Evolutionary conservation across 2,797 vertebrate species (phyloP), one percentile per base, ranked within the genome.

Genomic region (Garrulus glandarius): DNA sequence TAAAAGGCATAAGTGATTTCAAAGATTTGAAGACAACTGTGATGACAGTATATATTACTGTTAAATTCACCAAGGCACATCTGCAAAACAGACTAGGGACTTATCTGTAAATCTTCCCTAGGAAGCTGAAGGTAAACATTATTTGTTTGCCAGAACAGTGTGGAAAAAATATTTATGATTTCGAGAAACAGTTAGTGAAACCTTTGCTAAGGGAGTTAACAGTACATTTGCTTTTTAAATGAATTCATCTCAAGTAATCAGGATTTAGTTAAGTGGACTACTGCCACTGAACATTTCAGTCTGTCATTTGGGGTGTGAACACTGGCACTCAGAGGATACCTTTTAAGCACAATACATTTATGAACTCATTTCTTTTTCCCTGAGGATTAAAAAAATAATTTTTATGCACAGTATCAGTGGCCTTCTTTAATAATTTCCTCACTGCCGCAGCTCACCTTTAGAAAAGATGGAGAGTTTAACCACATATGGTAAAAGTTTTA

Each of bases 21-120:
- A 91, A 88, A 92, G 96, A 96, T 94, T 94, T 85, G 95, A 95
- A 96, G 97, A 97, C 93, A 97, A 94, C 85, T 2, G 78, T 69
- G 90, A 85, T 96, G 97, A 97, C 87, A 95, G 92, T 96, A 93
- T 91, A 71, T 89, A 90, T 96, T 95, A 88, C 75, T 83, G 64
- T 94, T 95, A 92, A 96, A 81, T 93, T 93, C 95, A 96, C 97
- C 87, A 92, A 95, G 63, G 82, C 92, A 97, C 96, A 98, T 97
- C 97, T 97, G 98, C 95, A 96, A 87, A 95, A 95, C 97, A 98
- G 96, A 97, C 96, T 95, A 53, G 92, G 61, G 91, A 72, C 94
- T 82, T 88, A 75, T 96, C 94, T 89, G 94, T 85, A 92, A 95
- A 92, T 95, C 96, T 96, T 93, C 85, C 43, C 75, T 79, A 87